A percentile compares a stretch with the other conserved stretches of the same genome.
These are phyloP conservation scores for Rutilus rutilus DNA, from an alignment of 2,113 vertebrate species.

Conservation along the genomic window DNA sequence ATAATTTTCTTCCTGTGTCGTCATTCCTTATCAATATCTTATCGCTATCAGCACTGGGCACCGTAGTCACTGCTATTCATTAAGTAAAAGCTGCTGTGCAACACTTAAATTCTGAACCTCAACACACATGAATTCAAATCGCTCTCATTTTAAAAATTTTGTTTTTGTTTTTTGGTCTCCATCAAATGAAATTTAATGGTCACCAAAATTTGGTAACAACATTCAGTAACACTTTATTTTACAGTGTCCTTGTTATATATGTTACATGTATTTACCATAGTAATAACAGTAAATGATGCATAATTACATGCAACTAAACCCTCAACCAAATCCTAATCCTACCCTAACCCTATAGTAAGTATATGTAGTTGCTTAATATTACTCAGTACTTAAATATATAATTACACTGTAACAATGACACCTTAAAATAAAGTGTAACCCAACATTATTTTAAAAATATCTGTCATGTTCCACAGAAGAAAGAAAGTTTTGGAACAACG, in stretches of 20 bases:
- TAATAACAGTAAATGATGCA: too few relatives aligned
- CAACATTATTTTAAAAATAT: neutral
- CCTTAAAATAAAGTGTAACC: too few relatives aligned
- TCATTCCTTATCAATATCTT: neutral
- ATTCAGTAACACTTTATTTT: neutral
- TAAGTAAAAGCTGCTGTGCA: neutral
- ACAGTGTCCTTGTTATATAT: too few relatives aligned
- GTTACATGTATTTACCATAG: too few relatives aligned
- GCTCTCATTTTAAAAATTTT: neutral
- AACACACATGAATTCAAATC: neutral
- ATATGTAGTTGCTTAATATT: too few relatives aligned
- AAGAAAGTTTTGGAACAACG: too few relatives aligned
- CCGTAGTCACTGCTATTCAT: neutral
- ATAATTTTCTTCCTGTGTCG: neutral
- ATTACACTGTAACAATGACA: too few relatives aligned
- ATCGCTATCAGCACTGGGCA: neutral
- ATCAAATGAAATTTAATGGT: neutral
- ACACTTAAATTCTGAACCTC: neutral
- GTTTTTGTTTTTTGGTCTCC: neutral
- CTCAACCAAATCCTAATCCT: too few relatives aligned
- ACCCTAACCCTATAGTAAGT: too few relatives aligned
- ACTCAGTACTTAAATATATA: too few relatives aligned
- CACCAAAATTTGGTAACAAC: neutral
- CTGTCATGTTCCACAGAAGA: neutral
- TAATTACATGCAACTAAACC: too few relatives aligned